Evolutionary conservation across 2,888 invertebrate species (phyloP).

Genomic region (Diadromus collaris): DNA sequence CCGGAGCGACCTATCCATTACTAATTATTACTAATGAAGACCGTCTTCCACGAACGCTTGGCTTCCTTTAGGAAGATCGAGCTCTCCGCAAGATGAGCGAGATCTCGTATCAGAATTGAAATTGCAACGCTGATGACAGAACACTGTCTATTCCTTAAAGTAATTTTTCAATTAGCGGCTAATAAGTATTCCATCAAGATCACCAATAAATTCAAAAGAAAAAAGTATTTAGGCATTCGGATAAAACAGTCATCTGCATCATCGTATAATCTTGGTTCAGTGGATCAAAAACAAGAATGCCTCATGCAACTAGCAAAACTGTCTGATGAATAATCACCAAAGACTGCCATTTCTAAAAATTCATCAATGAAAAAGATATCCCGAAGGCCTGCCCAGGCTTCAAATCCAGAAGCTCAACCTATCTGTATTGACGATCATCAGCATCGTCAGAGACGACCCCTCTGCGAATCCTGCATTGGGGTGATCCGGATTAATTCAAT

Average conservation of each 20-base stretch:
- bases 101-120: slow-evolving; percentile 15
- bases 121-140: slow-evolving; percentile 18
- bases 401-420: neutral
- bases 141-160: neutral
- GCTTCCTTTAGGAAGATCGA: slow-evolving; percentile 33
- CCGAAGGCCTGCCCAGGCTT: neutral
- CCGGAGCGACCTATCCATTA: slow-evolving; percentile 64
- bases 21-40: slow-evolving; percentile 64
- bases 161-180: slow-evolving; percentile 14
- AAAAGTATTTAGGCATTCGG: neutral
- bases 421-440: slow-evolving; percentile 1
- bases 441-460: neutral
- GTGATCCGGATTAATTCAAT: slow-evolving; percentile 74
- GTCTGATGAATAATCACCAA: neutral
- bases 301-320: neutral
- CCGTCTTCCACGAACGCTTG: slow-evolving; percentile 48
- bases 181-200: neutral
- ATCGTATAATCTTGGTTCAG: neutral
- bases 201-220: neutral
- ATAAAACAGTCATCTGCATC: neutral
- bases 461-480: slow-evolving; percentile 16
- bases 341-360: neutral
- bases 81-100: slow-evolving; percentile 24
- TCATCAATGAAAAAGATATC: neutral
- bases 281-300: neutral